Percentiles rank a stretch among this genome's conserved stretches.
These are phyloP conservation scores for Pavo muticus DNA, from an alignment of 2,113 vertebrate species.

Conservation along the genomic window DNA sequence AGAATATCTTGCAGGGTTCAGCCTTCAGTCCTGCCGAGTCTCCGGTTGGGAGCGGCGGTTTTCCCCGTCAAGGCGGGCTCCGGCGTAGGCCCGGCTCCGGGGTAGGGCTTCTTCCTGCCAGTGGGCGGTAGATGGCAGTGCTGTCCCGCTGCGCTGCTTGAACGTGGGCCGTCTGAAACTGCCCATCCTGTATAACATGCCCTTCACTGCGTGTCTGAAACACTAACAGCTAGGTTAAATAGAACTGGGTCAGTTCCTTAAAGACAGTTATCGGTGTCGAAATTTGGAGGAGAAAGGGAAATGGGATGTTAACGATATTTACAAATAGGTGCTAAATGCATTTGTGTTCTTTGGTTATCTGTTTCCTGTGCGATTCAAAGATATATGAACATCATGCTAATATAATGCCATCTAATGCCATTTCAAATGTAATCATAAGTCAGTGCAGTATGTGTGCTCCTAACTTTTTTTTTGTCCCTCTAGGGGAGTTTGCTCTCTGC, in stretches of 20 bases:
- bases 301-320: not conserved
- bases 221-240: not conserved
- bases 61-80: not conserved
- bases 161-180: not conserved
- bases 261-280: fast-evolving
- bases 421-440: not conserved
- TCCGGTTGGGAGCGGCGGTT: not conserved
- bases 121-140: constrained; percentile 79
- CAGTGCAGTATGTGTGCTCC: fast-evolving
- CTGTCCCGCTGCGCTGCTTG: constrained; percentile 40
- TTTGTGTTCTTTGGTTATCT: not conserved
- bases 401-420: not conserved
- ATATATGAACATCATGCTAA: not conserved
- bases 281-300: not conserved
- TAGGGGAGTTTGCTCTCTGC: not conserved
- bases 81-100: too few species aligned
- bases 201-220: not conserved
- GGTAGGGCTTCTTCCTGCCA: not conserved
- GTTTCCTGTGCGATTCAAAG: not conserved
- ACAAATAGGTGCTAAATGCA: not conserved
- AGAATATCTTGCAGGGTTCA: not conserved
- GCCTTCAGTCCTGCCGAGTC: not conserved
- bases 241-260: constrained; percentile 10
- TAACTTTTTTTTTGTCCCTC: not conserved
- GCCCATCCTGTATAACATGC: not conserved